A percentile compares a stretch with the other conserved stretches of the same genome.
phyloP scores from a whole-genome alignment of 2,113 vertebrate species.

The Cryptomyrus ogoouensis region DNA sequence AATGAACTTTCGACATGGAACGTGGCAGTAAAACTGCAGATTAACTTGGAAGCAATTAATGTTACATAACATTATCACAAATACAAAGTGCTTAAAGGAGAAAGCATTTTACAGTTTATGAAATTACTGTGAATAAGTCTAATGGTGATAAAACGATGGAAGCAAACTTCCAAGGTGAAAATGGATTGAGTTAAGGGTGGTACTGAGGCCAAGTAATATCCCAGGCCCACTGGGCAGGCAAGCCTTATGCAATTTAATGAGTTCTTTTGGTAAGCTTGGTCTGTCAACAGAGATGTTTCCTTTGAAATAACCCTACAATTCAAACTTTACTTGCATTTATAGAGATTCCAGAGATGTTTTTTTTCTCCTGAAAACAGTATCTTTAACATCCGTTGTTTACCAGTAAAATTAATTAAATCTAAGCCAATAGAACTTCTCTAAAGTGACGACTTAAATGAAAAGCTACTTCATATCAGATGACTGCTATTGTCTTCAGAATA shows the following conservation, averaged over 20 bases:
- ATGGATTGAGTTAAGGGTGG: not conserved
- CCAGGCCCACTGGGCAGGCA: not conserved
- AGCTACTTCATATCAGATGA: not conserved
- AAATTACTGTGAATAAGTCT: not conserved
- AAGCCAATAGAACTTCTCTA: not conserved
- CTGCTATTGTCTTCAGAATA: not conserved
- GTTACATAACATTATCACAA: not conserved
- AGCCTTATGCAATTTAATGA: not conserved
- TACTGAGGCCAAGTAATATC: not conserved
- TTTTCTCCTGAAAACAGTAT: not conserved
- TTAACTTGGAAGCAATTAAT: constrained; percentile 3
- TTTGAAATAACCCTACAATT: not conserved
- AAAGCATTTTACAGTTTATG: not conserved
- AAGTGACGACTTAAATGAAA: not conserved
- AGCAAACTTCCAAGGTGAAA: not conserved
- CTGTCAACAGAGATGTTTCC: not conserved
- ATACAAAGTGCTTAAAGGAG: not conserved
- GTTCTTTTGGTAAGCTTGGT: not conserved
- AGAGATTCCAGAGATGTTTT: not conserved
- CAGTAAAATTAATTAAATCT: not conserved
- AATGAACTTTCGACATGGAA: not conserved
- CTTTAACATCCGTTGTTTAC: not conserved
- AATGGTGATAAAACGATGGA: not conserved
- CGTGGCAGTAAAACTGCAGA: not conserved
- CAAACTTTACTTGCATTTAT: not conserved